Conservation (phyloP, 2,888 invertebrate species). For the Elmis aenea region DNA sequence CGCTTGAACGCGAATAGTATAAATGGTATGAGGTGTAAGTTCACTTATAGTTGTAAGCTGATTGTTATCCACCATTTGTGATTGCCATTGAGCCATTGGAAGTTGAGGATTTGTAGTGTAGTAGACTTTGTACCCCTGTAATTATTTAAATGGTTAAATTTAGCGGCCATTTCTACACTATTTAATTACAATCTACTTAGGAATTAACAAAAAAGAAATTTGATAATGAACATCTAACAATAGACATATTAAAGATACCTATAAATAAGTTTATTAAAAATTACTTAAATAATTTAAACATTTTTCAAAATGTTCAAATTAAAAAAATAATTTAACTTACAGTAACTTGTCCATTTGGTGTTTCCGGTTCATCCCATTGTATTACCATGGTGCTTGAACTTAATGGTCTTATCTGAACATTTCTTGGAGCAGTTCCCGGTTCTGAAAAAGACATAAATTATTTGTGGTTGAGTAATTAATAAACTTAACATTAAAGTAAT, state of each 20-base stretch:
- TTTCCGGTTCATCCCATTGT: constrained; percentile 97
- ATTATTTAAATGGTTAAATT: too few species aligned
- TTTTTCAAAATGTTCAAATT: too few species aligned
- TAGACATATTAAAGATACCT: too few species aligned
- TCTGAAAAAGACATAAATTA: constrained; percentile 55
- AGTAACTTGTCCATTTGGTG: constrained; percentile 95
- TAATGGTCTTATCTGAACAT: constrained; percentile 89
- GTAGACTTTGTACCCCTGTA: constrained; percentile 93
- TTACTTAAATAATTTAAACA: too few species aligned
- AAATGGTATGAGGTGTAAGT: constrained; percentile 85
- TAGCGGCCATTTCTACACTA: too few species aligned
- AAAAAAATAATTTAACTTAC: constrained; percentile 53
- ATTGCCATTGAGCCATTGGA: constrained; percentile 85
- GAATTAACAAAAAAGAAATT: too few species aligned
- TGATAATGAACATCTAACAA: too few species aligned
- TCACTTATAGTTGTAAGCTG: constrained; percentile 90
- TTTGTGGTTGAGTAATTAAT: too few species aligned
- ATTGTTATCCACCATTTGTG: constrained; percentile 90
- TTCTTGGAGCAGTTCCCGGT: constrained; percentile 92
- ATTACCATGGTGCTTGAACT: constrained; percentile 96
- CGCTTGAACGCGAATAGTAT: constrained; percentile 91
- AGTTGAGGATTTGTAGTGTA: constrained; percentile 88
- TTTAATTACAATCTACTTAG: too few species aligned
- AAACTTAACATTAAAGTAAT: too few species aligned
- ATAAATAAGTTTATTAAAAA: too few species aligned